A percentile compares a stretch with the other conserved stretches of the same genome.
Conservation (phyloP, 2,113 vertebrate species). For the Anguilla rostrata region DNA sequence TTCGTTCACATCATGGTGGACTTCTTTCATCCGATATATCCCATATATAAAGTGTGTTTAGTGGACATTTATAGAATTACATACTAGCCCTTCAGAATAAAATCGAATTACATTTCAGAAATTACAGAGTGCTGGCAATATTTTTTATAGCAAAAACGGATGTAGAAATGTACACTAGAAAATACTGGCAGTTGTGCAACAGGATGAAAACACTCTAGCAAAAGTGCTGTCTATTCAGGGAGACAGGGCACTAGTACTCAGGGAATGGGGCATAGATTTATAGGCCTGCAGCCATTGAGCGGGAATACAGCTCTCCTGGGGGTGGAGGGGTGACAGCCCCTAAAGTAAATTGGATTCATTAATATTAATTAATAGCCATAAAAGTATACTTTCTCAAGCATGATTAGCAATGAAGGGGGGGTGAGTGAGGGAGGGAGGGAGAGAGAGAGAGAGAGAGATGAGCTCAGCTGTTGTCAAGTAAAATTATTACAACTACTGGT, state of each 20-base stretch:
- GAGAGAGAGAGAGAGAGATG: not conserved
- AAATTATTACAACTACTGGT: slow-evolving; percentile 16
- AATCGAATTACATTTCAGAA: slow-evolving; percentile 34
- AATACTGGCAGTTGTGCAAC: slow-evolving; percentile 14
- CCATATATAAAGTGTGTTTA: not conserved
- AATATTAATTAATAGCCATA: slow-evolving; percentile 56
- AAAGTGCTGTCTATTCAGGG: slow-evolving; percentile 41
- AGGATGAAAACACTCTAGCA: slow-evolving; percentile 37
- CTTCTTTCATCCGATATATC: not conserved
- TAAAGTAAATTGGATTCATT: slow-evolving; percentile 55
- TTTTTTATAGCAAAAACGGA: not conserved
- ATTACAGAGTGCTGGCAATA: not conserved
- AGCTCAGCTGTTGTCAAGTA: slow-evolving; percentile 3
- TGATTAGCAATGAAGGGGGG: slow-evolving; percentile 41
- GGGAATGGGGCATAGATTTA: slow-evolving; percentile 48
- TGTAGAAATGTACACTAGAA: not conserved
- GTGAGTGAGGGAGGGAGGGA: slow-evolving; percentile 35
- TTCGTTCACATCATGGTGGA: not conserved
- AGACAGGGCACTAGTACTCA: slow-evolving; percentile 40
- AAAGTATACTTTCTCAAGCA: slow-evolving; percentile 51
- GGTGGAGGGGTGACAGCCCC: slow-evolving; percentile 33
- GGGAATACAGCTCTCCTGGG: slow-evolving; percentile 41
- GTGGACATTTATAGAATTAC: slow-evolving; percentile 26
- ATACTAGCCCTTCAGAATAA: slow-evolving; percentile 29
- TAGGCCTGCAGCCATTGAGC: slow-evolving; percentile 36